These are phyloP conservation scores for Paracentrotus lividus DNA, from an alignment of 53 echinoderm and acorn worm species.

Conservation along the genomic window DNA sequence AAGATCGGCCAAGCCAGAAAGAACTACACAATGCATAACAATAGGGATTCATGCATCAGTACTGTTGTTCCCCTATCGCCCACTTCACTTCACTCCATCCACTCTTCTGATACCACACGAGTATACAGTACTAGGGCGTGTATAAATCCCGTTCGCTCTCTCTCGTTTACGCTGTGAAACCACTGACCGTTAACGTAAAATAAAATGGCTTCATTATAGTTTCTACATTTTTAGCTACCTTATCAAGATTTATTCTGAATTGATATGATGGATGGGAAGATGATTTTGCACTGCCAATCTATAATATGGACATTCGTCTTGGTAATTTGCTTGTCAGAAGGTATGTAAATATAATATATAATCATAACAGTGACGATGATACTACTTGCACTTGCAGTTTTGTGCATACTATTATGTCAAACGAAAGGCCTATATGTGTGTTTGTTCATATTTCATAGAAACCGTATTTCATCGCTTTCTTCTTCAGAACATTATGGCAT, in stretches of 20 bases:
- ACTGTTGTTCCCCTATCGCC: not conserved
- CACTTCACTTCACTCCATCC: not conserved
- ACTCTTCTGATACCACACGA: not conserved
- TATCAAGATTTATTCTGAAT: not conserved
- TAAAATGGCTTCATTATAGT: not conserved
- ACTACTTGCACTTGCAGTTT: not conserved
- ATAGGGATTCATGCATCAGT: constrained; percentile 26
- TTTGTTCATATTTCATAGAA: too few species aligned
- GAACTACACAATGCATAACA: not conserved
- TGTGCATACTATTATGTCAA: too few species aligned
- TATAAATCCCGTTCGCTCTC: too few species aligned
- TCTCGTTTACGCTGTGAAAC: not conserved
- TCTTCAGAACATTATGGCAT: too few species aligned
- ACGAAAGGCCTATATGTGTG: too few species aligned
- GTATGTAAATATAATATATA: not conserved
- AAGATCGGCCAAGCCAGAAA: too few species aligned
- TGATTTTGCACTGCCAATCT: not conserved
- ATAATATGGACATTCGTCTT: constrained; percentile 6
- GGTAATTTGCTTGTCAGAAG: not conserved
- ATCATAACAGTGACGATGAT: not conserved
- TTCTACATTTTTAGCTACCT: not conserved
- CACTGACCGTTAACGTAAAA: not conserved
- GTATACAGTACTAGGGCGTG: constrained; percentile 7
- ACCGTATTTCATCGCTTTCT: too few species aligned
- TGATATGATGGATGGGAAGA: not conserved